A percentile compares a stretch with the other conserved stretches of the same genome.
These are phyloP conservation scores for Episyrphus balteatus DNA, from an alignment of 1,140 invertebrate species.

Conservation along the genomic window DNA sequence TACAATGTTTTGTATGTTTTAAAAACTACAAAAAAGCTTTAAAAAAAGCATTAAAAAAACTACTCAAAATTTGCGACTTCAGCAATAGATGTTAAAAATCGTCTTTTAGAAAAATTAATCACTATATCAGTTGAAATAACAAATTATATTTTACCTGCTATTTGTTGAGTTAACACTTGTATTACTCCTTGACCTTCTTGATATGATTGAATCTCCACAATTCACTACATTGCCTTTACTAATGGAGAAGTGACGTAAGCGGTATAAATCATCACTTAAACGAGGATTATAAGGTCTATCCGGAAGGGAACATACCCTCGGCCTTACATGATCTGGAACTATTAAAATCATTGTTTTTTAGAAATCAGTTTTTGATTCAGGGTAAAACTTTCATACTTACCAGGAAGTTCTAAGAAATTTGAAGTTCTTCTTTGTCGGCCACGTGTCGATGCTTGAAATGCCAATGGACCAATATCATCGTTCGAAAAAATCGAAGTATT, in stretches of 20 bases:
- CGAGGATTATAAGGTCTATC: conserved; percentile 74
- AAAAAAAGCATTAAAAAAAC: too few species aligned
- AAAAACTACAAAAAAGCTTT: too few species aligned
- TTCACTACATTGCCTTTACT: conserved; percentile 77
- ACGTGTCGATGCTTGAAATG: conserved; percentile 58
- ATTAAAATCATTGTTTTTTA: conserved; percentile 6
- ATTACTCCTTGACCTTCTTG: conserved; percentile 64
- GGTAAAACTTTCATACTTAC: conserved; percentile 37
- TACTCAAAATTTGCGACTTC: too few species aligned
- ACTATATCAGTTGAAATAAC: too few species aligned
- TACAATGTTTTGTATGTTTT: neutral
- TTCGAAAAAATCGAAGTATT: conserved; percentile 49
- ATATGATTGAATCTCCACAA: conserved; percentile 79
- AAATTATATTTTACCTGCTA: conserved; percentile 47
- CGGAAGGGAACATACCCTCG: conserved; percentile 69
- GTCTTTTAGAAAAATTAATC: too few species aligned
- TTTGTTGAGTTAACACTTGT: conserved; percentile 72
- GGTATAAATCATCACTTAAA: conserved; percentile 68
- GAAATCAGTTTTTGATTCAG: too few species aligned
- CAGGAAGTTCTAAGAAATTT: conserved; percentile 77
- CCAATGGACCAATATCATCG: conserved; percentile 63
- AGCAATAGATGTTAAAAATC: too few species aligned
- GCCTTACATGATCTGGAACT: conserved; percentile 71
- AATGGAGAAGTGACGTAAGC: conserved; percentile 78
- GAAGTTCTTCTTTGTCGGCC: conserved; percentile 65